Evolutionary conservation across 2,113 vertebrate species (phyloP).

Genomic region (Dryoscopus gambensis): DNA sequence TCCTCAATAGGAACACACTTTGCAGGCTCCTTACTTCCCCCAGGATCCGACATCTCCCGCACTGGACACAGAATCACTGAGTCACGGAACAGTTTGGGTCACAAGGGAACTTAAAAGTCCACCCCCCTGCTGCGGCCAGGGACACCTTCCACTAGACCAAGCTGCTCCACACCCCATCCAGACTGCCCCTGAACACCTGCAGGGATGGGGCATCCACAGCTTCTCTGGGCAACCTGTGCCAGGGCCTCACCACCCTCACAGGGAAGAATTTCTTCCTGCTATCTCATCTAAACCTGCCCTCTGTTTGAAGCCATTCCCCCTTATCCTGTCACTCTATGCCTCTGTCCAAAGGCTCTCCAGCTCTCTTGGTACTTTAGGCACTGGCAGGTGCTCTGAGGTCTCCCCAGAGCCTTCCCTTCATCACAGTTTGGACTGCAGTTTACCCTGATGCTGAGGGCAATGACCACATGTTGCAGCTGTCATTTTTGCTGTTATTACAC

Average conservation of each 20-base stretch:
- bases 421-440: not conserved
- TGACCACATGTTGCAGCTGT: not conserved
- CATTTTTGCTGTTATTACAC: not conserved
- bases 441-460: not conserved
- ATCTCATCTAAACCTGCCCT: not conserved
- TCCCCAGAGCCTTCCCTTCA: not conserved
- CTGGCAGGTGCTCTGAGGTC: not conserved
- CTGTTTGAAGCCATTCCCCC: not conserved
- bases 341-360: not conserved
- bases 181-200: not conserved
- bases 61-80: not conserved
- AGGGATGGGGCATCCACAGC: not conserved
- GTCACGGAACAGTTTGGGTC: not conserved
- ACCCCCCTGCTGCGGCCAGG: not conserved
- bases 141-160: not conserved
- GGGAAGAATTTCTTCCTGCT: not conserved
- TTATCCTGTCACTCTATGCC: not conserved
- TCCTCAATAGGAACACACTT: not conserved
- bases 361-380: not conserved
- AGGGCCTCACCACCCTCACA: not conserved
- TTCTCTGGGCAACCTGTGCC: not conserved
- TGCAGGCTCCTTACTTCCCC: not conserved
- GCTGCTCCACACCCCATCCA: not conserved
- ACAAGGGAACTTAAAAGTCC: too few relatives aligned
- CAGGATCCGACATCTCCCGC: accelerated